These are phyloP conservation scores for Caradrina kadenii DNA, from an alignment of 2,888 invertebrate genomes.

Conservation along the genomic window DNA sequence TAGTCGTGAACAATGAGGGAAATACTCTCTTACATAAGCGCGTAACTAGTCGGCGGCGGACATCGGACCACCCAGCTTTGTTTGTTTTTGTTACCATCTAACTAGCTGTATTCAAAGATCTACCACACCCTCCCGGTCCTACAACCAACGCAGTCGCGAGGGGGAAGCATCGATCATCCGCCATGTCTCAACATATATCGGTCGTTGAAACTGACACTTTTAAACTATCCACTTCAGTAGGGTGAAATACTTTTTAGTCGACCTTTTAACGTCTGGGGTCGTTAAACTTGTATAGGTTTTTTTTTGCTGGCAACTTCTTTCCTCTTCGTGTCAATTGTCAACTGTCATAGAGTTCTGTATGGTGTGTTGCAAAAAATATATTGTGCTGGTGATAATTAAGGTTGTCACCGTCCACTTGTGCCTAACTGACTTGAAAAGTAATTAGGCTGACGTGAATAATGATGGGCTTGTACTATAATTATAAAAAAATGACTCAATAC, in stretches of 20 bases:
- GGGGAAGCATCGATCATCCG: conserved; percentile 65
- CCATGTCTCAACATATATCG: conserved; percentile 64
- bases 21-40: conserved; percentile 69
- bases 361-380: conserved; percentile 26
- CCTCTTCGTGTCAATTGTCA: conserved; percentile 26
- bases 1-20: conserved; percentile 65
- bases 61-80: conserved; percentile 77
- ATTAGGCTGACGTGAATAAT: conserved; percentile 51
- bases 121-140: conserved; percentile 58
- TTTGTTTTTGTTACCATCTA: conserved; percentile 77
- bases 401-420: conserved; percentile 30
- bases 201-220: conserved; percentile 71
- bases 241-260: conserved; percentile 68
- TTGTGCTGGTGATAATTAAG: conserved; percentile 27
- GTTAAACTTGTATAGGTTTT: conserved; percentile 48
- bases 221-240: conserved; percentile 69
- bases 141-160: conserved; percentile 40
- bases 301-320: conserved; percentile 41
- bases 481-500: conserved; percentile 33
- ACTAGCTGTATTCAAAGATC: conserved; percentile 65
- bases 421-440: conserved; percentile 38
- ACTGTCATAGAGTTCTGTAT: conserved; percentile 26
- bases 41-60: conserved; percentile 64
- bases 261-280: conserved; percentile 59
- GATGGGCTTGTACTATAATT: conserved; percentile 34